Evolutionary conservation across 2,113 vertebrate species (phyloP), one percentile per base, ranked within the genome.

Genomic region (Todiramphus saurophagus): DNA sequence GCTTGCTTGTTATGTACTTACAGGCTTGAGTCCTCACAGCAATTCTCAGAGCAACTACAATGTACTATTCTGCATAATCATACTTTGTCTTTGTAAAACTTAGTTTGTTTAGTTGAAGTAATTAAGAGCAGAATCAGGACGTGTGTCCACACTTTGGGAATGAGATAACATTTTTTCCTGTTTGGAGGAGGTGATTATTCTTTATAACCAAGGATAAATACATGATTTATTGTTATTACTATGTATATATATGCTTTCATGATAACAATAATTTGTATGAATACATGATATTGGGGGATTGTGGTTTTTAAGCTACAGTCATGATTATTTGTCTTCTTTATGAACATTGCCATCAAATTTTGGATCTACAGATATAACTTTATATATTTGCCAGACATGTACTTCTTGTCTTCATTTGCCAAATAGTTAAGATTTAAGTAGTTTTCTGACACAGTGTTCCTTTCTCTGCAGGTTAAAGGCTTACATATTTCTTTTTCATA

Each of bases 391-490:
- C 43, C 50, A 86, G 62, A 87, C 62, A 80, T 64, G 55, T 44
- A 93, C 74, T 86, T 93, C 96, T 94, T 86, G 16, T 81, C 86
- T 95, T 93, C n/a, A 64, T 78, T 91, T 93, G 68, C 31, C 74
- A 88, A 78, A 72, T 33, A 89, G 17, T 91, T 91, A 95, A 79
- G 55, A 89, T 88, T 78, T 81, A 89, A 78, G 77, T 63, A 85
- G 46, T 94, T 95, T 95, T 96, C 59, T 92, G 56, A 44, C 15
- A 75, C 48, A 72, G 23, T n/a, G 93, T 48, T 96, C 41, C 25
- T 86, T 56, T 96, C 78, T 83, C 56, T 93, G n/a, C 50, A 62
- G 31, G 63, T 76, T 96, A 90, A 91, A 93, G 44, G 41, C 43
- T 66, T 50, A 46, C 16, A 55, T 80, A 43, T 89, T 90, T 96